Evolutionary conservation across 2,113 vertebrate species (phyloP).

Genomic region (Camelus bactrianus): DNA sequence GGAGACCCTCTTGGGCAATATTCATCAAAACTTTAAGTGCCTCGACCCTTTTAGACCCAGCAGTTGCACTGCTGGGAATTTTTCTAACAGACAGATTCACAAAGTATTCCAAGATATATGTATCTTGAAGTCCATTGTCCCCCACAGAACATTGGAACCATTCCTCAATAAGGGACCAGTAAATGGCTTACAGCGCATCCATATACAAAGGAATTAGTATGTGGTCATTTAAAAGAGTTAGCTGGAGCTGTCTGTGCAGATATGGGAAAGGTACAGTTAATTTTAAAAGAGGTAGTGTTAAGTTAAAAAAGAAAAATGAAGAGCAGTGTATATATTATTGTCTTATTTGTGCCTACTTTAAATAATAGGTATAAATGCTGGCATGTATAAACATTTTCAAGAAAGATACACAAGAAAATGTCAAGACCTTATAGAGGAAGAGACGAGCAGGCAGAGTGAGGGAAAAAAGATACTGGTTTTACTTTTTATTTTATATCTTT

Average conservation of each 20-base stretch:
- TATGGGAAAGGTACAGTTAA: neutral
- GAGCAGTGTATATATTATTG: neutral
- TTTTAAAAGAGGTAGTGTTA: neutral
- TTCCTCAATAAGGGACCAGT: neutral
- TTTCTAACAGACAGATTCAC: neutral
- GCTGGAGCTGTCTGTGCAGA: neutral
- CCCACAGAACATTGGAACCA: neutral
- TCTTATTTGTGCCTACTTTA: neutral
- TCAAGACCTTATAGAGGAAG: slow-evolving; percentile 3
- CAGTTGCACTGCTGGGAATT: neutral
- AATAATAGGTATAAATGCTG: neutral
- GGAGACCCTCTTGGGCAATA: slow-evolving; percentile 9
- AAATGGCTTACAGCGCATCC: neutral
- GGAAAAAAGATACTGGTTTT: neutral
- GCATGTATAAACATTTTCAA: neutral
- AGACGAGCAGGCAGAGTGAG: neutral
- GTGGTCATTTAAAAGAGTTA: neutral
- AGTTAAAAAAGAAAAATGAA: neutral
- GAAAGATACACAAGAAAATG: neutral
- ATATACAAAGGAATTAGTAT: neutral
- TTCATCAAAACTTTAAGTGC: slow-evolving; percentile 56
- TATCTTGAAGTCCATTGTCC: neutral
- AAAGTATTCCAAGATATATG: neutral
- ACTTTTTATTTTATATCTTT: neutral
- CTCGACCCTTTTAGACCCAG: neutral